These are phyloP conservation scores for Alcedo quadribrachys DNA, from an alignment of 2,797 vertebrate species.

Conservation along the genomic window DNA sequence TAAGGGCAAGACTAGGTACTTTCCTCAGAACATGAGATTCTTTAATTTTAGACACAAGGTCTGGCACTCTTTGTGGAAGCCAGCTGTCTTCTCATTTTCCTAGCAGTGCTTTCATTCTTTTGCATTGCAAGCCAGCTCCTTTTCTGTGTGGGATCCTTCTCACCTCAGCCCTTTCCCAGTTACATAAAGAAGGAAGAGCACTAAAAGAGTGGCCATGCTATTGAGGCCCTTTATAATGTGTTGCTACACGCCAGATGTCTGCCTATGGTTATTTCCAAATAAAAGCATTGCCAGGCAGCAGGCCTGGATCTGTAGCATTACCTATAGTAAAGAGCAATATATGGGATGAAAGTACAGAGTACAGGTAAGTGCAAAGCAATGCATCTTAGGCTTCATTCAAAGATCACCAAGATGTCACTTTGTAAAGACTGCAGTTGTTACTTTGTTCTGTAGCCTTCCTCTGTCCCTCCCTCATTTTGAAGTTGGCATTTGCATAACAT, in stretches of 20 bases:
- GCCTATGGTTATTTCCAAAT: constrained; percentile 2
- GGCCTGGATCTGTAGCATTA: not conserved
- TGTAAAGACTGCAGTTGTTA: not conserved
- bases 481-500: not conserved
- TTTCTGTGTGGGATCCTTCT: constrained; percentile 62
- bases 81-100: constrained; percentile 64
- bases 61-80: constrained; percentile 68
- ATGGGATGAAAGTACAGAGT: not conserved
- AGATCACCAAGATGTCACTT: not conserved
- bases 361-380: not conserved
- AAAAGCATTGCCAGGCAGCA: not conserved
- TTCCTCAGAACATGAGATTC: constrained; percentile 50
- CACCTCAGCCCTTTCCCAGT: constrained; percentile 69
- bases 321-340: not conserved
- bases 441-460: not conserved
- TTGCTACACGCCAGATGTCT: constrained; percentile 6
- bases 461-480: not conserved
- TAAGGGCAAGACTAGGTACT: constrained; percentile 45
- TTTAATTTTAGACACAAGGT: constrained; percentile 64
- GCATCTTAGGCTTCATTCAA: not conserved
- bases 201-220: not conserved
- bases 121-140: constrained; percentile 49
- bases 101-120: constrained; percentile 72
- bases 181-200: constrained; percentile 49
- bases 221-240: not conserved